Conservation (phyloP, 2,113 vertebrate genomes). For the Kobus ellipsiprymnus region DNA sequence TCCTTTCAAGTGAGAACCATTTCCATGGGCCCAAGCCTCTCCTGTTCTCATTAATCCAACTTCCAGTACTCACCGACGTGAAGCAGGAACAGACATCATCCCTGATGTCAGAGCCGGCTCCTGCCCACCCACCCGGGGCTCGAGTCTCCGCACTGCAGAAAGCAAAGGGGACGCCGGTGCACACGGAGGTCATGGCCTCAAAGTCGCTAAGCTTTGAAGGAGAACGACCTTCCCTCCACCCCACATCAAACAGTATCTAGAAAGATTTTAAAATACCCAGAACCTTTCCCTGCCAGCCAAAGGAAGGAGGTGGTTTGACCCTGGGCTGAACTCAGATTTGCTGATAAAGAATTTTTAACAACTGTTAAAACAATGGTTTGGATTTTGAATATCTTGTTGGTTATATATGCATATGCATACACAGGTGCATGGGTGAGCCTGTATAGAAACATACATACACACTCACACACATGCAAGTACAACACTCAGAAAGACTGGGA, state of each 20-base stretch:
- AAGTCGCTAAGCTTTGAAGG: background rate
- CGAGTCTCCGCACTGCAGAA: background rate
- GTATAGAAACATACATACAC: background rate
- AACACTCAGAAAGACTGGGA: background rate
- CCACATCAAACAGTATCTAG: background rate
- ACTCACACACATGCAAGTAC: background rate
- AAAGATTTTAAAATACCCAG: background rate
- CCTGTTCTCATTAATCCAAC: background rate
- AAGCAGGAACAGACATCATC: background rate
- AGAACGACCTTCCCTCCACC: background rate
- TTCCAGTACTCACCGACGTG: background rate
- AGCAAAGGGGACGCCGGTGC: background rate
- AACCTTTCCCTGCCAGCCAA: background rate
- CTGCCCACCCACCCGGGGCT: background rate
- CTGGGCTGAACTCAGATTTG: background rate
- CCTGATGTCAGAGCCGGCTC: background rate
- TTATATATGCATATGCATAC: background rate
- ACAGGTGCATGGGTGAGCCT: background rate
- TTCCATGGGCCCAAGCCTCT: background rate
- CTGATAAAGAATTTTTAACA: background rate
- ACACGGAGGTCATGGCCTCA: background rate
- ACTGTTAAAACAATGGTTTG: background rate
- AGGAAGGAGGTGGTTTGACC: background rate
- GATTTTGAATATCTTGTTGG: background rate
- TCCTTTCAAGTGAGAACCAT: conserved; percentile 10